Percentiles rank a stretch among this genome's conserved stretches.
Conservation (phyloP, 2,113 vertebrate species). For the Vicugna pacos region DNA sequence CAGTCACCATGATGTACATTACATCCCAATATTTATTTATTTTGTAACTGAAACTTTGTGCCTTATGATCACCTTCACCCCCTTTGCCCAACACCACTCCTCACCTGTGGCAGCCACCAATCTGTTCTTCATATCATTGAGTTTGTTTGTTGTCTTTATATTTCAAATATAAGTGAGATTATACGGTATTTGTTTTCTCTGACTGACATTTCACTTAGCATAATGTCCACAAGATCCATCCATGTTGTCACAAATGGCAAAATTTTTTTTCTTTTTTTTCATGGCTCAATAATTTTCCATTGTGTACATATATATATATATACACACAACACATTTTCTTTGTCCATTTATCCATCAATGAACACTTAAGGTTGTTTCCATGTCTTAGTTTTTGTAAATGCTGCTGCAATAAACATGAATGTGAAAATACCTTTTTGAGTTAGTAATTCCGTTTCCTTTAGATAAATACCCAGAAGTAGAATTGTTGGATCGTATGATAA, state of each 20-base stretch:
- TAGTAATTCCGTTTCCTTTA: neutral
- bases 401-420: neutral
- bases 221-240: neutral
- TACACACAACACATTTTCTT: neutral
- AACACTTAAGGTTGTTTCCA: neutral
- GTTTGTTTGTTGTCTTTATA: neutral
- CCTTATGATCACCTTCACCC: neutral
- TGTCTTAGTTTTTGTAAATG: neutral
- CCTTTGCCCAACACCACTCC: neutral
- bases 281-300: neutral
- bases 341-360: neutral
- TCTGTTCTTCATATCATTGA: neutral
- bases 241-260: neutral
- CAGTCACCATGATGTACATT: neutral
- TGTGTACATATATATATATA: neutral
- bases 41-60: neutral
- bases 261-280: neutral
- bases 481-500: neutral
- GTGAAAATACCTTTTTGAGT: neutral
- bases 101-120: neutral
- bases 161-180: neutral
- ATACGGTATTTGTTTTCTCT: neutral
- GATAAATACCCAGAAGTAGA: neutral
- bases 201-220: neutral
- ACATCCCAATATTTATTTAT: neutral